These are phyloP conservation scores for Harpagoxenus sublaevis DNA, from an alignment of 2,888 invertebrate species.

Conservation along the genomic window DNA sequence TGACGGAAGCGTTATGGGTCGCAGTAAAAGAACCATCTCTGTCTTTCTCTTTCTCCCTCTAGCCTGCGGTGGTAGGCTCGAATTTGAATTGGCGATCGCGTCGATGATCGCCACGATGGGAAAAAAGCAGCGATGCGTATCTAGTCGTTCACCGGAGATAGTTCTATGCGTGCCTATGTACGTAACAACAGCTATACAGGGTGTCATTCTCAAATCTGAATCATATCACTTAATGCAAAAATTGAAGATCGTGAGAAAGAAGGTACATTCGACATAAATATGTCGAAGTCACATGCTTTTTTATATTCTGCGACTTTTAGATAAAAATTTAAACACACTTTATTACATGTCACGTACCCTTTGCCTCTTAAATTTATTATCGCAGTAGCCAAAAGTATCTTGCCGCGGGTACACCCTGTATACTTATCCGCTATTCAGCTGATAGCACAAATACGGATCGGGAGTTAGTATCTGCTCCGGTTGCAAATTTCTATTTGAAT, in stretches of 20 bases:
- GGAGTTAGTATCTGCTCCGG: neutral
- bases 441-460: conserved; percentile 19
- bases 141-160: conserved; percentile 64
- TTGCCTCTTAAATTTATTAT: neutral
- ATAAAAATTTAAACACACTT: neutral
- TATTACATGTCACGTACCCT: too few species aligned
- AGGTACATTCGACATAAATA: neutral
- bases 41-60: neutral
- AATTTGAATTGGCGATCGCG: conserved; percentile 77
- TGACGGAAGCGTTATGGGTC: conserved; percentile 57
- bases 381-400: neutral
- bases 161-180: conserved; percentile 39
- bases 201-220: conserved; percentile 1
- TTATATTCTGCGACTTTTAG: neutral
- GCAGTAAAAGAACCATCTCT: conserved; percentile 48
- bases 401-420: neutral
- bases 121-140: conserved; percentile 82
- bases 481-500: conserved; percentile 35
- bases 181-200: conserved; percentile 14
- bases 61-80: conserved; percentile 49
- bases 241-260: neutral
- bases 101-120: conserved; percentile 65
- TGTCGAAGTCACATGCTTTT: neutral
- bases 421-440: neutral
- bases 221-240: neutral